A percentile compares a stretch with the other conserved stretches of the same genome.
Evolutionary conservation across 2,113 vertebrate genomes (phyloP).

Genomic region (Hydropotes inermis): DNA sequence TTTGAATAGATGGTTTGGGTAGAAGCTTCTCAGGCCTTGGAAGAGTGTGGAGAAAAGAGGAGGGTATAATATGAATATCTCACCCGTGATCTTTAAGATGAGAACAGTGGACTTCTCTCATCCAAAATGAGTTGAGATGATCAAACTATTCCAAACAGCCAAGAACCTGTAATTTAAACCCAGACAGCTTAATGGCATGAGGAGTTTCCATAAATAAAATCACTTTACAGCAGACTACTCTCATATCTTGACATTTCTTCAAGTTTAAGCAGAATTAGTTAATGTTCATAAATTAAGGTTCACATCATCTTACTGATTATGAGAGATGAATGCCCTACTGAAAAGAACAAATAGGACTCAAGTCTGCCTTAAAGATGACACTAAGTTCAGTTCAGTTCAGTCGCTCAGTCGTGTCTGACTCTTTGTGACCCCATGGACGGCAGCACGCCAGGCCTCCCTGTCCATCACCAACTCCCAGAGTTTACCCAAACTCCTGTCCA

Average conservation of each 20-base stretch:
- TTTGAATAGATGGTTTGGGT: not conserved
- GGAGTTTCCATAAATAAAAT: not conserved
- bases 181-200: not conserved
- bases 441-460: not conserved
- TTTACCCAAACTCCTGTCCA: not conserved
- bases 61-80: conserved; percentile 2
- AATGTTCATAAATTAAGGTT: not conserved
- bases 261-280: conserved; percentile 11
- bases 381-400: not conserved
- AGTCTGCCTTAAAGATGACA: not conserved
- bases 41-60: not conserved
- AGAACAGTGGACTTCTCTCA: conserved; percentile 1
- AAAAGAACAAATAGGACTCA: not conserved
- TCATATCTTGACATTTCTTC: not conserved
- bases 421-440: not conserved
- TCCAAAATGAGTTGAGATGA: not conserved
- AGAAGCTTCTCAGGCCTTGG: conserved; percentile 1
- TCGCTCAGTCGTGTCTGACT: accelerated
- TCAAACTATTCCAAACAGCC: not conserved
- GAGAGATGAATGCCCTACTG: not conserved
- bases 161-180: not conserved
- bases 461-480: not conserved
- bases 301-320: not conserved
- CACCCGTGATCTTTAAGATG: not conserved
- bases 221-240: not conserved